A percentile compares a stretch with the other conserved stretches of the same genome.
These are phyloP conservation scores for Chelonus formosanus DNA, from an alignment of 2,888 invertebrate species.

Conservation along the genomic window DNA sequence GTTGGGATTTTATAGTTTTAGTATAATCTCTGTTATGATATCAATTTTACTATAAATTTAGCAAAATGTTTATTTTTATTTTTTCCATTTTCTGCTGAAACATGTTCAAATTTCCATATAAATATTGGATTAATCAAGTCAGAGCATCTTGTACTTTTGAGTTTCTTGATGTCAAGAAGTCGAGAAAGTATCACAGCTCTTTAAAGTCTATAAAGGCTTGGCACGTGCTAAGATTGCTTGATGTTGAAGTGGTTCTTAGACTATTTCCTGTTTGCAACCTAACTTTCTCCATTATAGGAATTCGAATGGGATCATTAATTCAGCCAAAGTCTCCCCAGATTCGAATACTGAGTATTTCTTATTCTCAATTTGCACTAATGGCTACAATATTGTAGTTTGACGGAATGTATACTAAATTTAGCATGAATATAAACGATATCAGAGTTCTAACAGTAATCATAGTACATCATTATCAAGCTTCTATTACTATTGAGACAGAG, in stretches of 20 bases:
- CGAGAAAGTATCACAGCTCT: neutral
- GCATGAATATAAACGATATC: no score
- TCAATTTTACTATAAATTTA: no score
- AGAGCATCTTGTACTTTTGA: no score
- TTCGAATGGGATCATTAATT: slow-evolving; percentile 45
- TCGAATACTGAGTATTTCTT: slow-evolving; percentile 38
- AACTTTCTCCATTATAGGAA: slow-evolving; percentile 45
- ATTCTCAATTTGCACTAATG: slow-evolving; percentile 44
- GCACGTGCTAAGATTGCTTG: slow-evolving; percentile 28
- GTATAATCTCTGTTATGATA: neutral
- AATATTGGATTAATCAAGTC: no score
- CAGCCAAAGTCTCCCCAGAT: slow-evolving; percentile 28
- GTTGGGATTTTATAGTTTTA: slow-evolving; percentile 6
- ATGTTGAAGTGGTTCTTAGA: slow-evolving; percentile 25
- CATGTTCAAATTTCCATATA: no score
- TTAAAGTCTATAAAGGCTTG: slow-evolving; percentile 23
- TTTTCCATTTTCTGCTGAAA: no score
- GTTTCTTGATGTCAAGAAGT: slow-evolving; percentile 1
- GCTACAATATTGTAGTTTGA: slow-evolving; percentile 34
- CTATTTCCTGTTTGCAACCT: slow-evolving; percentile 33
- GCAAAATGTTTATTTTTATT: no score
- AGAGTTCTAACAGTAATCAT: no score
- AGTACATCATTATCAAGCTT: slow-evolving; percentile 40
- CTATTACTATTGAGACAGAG: slow-evolving; percentile 27
- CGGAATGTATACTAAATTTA: slow-evolving; percentile 13